Base-by-base conservation (phyloP, 2,888 invertebrate species). In the Clostera curtula region DNA sequence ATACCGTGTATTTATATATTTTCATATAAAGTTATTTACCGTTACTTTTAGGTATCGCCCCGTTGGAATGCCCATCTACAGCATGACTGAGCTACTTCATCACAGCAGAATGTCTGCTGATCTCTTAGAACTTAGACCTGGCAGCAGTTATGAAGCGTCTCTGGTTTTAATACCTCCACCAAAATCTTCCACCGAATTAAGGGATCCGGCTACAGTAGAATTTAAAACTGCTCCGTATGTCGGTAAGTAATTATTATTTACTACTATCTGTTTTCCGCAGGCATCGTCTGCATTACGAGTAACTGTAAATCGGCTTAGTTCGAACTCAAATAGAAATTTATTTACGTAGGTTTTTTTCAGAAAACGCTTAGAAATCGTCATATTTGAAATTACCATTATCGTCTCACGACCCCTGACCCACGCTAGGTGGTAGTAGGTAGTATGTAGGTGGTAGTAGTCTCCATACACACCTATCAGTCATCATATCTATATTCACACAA, bases 141-240 rank as follows among this genome's bases (percentile, higher is more conserved):
- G 90, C 21, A 90, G 90, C 1, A 88, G 87, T 18, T 96, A 96
- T 56, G 94, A 95, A 67, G 88, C 95, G 2, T 93, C 93, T 1
- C 86, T 96, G 18, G 90, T 90, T 36, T 90, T 95, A 36, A 91
- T 95, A 29, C 95, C 96, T 0, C 93, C 95, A 36, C 89, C 92
- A 0, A 89, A 91, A 8, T 90, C 94, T 40, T 86, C 87, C 11
- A 93, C 92, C 0, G 94, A 95, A 46, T 74, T 96, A 2, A 86
- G 89, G n/a, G 90, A 92, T 16, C 89, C 90, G 13, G 85, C 86
- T 17, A 87, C 86, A 57, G 84, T 92, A 2, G 88, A 90, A 51
- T 89, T 93, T 29, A 88, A 86, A 9, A 93, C 93, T 1, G 75
- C 89, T 27, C 87, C 92, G 43, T 87, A 89, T 72, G 83, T 89